These are phyloP conservation scores for Drosophila bocqueti DNA, from an alignment of 1,140 invertebrate species.

Conservation along the genomic window DNA sequence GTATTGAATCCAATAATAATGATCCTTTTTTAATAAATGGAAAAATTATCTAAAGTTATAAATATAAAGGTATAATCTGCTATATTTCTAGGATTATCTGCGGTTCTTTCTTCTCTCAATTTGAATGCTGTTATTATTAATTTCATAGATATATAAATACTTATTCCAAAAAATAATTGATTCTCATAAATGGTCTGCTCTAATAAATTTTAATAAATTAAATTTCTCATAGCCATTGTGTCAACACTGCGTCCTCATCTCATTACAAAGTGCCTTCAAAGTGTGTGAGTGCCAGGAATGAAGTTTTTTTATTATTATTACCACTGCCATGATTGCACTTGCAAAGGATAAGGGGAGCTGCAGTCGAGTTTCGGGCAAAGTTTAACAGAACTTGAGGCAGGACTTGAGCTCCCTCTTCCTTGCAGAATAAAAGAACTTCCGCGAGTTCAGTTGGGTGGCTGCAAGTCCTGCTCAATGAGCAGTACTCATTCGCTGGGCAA, in stretches of 20 bases:
- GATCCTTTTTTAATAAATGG: too few species aligned
- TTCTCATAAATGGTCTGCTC: background rate
- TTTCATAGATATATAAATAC: background rate
- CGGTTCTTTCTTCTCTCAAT: background rate
- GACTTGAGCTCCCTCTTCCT: slow-evolving; percentile 3
- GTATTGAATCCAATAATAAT: too few species aligned
- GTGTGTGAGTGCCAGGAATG: slow-evolving; percentile 9
- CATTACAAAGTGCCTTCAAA: slow-evolving; percentile 11
- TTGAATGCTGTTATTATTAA: background rate
- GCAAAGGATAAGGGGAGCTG: background rate
- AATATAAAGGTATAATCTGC: too few species aligned
- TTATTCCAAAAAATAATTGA: background rate
- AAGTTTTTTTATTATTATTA: slow-evolving; percentile 28
- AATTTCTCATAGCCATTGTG: slow-evolving; percentile 1
- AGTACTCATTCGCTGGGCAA: slow-evolving; percentile 25
- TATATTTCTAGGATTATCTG: too few species aligned
- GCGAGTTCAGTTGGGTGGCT: background rate
- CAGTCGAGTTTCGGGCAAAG: slow-evolving; percentile 15
- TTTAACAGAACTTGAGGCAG: background rate
- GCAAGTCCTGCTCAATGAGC: slow-evolving; percentile 27
- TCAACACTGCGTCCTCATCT: background rate
- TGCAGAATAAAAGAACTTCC: slow-evolving; percentile 9
- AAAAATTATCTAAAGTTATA: too few species aligned
- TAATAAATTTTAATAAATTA: background rate
- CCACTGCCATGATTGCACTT: slow-evolving; percentile 3